Evolutionary conservation across 35 echinoderm and acorn worm species (phyloP), one percentile per base, ranked within the genome.

Genomic region (Diadema setosum): DNA sequence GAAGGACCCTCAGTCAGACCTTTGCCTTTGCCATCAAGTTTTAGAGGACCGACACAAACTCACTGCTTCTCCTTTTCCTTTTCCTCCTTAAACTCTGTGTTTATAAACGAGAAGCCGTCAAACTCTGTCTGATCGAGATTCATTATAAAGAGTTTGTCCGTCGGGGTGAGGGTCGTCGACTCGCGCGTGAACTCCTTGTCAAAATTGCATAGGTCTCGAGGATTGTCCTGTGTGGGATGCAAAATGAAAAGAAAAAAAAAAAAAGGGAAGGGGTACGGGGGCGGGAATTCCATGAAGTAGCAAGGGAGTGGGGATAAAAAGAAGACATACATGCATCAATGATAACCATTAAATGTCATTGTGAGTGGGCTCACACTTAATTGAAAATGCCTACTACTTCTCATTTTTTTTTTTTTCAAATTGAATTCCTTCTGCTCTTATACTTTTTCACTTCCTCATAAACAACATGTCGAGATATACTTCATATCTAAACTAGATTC

Each of bases 131-230:
- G 96, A 65, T 99, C 96, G 14, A 99, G 74, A 59, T 99, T 99
- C 96, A 99, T 99, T 5, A 99, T 99, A 75, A 94, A 99, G 40
- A 99, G 83, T 84, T 99, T 99, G 58, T 99, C 96, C 0, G 96
- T 99, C 45, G 96, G 96, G 5, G 96, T 99, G 34, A 99, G 65
- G 65, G 44, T 92, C 8, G 93, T 90, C n/a, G 90, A 86, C 50
- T 95, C 89, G 46, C 89, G 42, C 12, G 96, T 99, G 82, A 99
- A 99, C 83, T 99, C 96, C 45, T 86, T 86, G 75, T 99, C 96
- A 33, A 99, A 99, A 50, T 99, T 99, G 88, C 89, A 95, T 41
- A 78, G 69, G 67, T 99, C 96, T 31, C 81, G 69, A 8, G 90
- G 23, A 16, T 83, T 86, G 58, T 67, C 89, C 96, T 99, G 84